These are phyloP conservation scores for Pelosia muscerda DNA, from an alignment of 2,888 invertebrate genomes.

Conservation along the genomic window DNA sequence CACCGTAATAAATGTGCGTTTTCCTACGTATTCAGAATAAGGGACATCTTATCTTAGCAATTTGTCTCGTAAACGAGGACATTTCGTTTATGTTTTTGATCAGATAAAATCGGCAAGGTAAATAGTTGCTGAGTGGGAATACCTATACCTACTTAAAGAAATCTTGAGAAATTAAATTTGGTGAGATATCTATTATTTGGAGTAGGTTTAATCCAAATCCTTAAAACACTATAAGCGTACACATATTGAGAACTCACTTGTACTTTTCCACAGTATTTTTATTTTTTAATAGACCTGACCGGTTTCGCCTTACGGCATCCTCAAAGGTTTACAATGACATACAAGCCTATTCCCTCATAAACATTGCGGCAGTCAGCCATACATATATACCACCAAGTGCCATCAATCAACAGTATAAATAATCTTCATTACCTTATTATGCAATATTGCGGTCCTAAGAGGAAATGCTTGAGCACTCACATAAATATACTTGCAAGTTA, in stretches of 20 bases:
- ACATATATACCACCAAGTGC: no score
- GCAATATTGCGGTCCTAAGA: constrained; percentile 9
- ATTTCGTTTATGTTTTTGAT: constrained; percentile 25
- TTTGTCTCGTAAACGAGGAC: constrained; percentile 36
- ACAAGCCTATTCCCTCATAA: no score
- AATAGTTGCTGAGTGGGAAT: constrained; percentile 7
- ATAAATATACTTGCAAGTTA: constrained; percentile 17
- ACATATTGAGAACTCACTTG: no score
- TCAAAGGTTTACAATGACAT: no score
- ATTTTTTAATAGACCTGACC: no score
- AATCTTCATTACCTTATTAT: constrained; percentile 13
- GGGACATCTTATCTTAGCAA: constrained; percentile 24
- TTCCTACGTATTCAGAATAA: constrained; percentile 23
- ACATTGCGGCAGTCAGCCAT: no score
- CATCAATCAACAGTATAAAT: no score
- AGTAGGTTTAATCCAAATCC: not conserved
- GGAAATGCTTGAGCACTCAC: constrained; percentile 5
- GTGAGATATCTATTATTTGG: not conserved
- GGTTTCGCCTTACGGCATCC: no score
- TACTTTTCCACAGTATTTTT: no score
- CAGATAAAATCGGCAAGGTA: constrained; percentile 12
- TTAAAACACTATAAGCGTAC: not conserved
- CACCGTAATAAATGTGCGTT: constrained; percentile 6
- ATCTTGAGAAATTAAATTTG: not conserved
- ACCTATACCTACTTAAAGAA: not conserved